phyloP scores from a whole-genome alignment of 2,888 invertebrate genomes.

The Falcaria lacertinaria region DNA sequence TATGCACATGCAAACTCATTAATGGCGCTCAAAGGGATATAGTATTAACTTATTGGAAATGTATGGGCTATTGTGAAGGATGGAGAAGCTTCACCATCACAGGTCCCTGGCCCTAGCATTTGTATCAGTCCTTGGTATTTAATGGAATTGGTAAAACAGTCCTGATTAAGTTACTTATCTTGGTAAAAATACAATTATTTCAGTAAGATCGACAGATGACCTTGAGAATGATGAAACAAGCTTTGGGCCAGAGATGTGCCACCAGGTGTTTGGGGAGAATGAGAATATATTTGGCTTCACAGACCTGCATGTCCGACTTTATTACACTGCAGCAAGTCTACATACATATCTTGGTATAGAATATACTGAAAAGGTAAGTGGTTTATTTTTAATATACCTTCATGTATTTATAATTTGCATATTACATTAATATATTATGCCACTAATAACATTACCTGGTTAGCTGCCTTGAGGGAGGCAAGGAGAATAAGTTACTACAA shows the following conservation, averaged over 20 bases:
- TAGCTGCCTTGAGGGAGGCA: too few species aligned
- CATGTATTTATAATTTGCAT: not conserved
- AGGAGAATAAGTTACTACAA: too few species aligned
- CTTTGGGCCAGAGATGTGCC: conserved; percentile 93
- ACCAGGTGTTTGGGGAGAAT: conserved; percentile 94
- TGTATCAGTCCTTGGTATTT: too few species aligned
- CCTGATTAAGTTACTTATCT: conserved; percentile 4
- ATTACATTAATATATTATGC: too few species aligned
- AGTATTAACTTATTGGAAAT: too few species aligned
- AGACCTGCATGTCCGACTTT: conserved; percentile 87
- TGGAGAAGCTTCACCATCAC: too few species aligned
- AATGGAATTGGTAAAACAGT: too few species aligned
- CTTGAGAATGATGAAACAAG: conserved; percentile 81
- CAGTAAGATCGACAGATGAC: conserved; percentile 82
- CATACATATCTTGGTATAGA: conserved; percentile 89
- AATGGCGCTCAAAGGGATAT: too few species aligned
- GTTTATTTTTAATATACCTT: not conserved
- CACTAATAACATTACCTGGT: too few species aligned
- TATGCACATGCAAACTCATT: too few species aligned
- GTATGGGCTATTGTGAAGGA: too few species aligned
- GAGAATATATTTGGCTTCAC: conserved; percentile 97
- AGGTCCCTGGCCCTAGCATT: too few species aligned
- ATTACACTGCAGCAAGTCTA: conserved; percentile 89
- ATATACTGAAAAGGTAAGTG: conserved; percentile 82
- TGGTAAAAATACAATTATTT: conserved; percentile 14